A percentile compares a stretch with the other conserved stretches of the same genome.
Conservation (phyloP, 2,113 vertebrate species). For the Strigops habroptila region DNA sequence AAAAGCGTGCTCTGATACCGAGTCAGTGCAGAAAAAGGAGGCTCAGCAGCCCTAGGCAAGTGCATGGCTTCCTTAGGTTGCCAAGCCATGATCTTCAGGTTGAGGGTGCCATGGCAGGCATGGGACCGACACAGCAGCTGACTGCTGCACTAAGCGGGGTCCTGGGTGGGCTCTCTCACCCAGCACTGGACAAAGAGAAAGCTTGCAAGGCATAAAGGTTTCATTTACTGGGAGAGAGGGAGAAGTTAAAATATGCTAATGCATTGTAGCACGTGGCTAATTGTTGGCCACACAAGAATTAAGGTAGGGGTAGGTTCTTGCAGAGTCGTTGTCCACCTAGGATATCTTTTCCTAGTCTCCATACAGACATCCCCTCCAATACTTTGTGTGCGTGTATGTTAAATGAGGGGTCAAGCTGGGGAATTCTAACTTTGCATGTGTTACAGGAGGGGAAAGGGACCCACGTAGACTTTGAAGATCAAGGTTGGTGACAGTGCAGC, state of each 20-base stretch:
- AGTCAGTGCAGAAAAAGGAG: not conserved
- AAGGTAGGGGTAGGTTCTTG: not conserved
- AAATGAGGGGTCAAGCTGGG: fast-evolving
- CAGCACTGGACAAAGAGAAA: no score
- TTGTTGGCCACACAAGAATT: not conserved
- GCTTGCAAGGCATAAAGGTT: no score
- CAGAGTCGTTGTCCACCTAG: not conserved
- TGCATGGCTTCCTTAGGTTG: fast-evolving
- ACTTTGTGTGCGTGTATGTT: fast-evolving
- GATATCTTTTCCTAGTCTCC: not conserved
- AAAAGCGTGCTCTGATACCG: fast-evolving
- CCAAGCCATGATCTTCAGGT: not conserved
- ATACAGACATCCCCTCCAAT: not conserved
- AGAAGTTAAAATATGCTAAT: no score
- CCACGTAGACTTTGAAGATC: not conserved
- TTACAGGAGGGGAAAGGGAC: not conserved
- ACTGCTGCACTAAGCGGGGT: not conserved
- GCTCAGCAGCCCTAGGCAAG: not conserved
- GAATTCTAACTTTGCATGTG: not conserved
- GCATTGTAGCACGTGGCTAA: no score
- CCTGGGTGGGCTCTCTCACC: not conserved
- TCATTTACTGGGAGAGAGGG: no score
- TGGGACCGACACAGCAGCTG: fast-evolving
- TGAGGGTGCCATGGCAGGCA: not conserved
- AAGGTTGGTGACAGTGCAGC: not conserved